phyloP scores from a whole-genome alignment of 35 echinoderm and acorn worm species.

The Chiridota heheva region DNA sequence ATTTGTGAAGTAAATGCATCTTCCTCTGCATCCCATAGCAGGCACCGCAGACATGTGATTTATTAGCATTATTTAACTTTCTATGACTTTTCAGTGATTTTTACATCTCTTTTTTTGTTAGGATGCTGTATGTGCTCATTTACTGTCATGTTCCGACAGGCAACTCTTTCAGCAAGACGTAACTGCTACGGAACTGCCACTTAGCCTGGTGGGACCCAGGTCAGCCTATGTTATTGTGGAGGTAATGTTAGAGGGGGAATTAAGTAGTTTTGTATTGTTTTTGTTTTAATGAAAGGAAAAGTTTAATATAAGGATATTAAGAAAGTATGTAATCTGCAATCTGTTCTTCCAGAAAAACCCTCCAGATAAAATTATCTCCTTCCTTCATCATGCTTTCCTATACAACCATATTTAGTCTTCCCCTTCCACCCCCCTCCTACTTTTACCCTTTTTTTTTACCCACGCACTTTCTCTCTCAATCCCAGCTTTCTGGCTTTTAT shows the following conservation, averaged over 20 bases:
- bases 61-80: too few relatives aligned
- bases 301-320: not conserved
- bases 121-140: conserved; percentile 84
- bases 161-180: conserved; percentile 92
- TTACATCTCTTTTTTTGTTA: conserved; percentile 4
- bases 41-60: too few relatives aligned
- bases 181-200: conserved; percentile 60
- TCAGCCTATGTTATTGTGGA: conserved; percentile 92
- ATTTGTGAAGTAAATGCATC: too few relatives aligned
- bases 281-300: not conserved
- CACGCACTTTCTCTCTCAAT: too few relatives aligned
- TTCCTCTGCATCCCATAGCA: too few relatives aligned
- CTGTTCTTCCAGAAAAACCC: not conserved
- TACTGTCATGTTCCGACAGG: conserved; percentile 83
- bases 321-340: not conserved
- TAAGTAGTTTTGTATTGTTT: not conserved
- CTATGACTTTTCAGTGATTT: not conserved
- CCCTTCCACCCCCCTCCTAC: too few relatives aligned
- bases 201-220: conserved; percentile 69
- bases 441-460: too few relatives aligned
- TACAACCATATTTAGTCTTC: too few relatives aligned
- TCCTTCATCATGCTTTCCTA: too few relatives aligned
- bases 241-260: conserved; percentile 45
- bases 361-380: too few relatives aligned
- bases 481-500: too few relatives aligned